Evolutionary conservation across 2,113 vertebrate genomes (phyloP).

Genomic region (Garra rufa): DNA sequence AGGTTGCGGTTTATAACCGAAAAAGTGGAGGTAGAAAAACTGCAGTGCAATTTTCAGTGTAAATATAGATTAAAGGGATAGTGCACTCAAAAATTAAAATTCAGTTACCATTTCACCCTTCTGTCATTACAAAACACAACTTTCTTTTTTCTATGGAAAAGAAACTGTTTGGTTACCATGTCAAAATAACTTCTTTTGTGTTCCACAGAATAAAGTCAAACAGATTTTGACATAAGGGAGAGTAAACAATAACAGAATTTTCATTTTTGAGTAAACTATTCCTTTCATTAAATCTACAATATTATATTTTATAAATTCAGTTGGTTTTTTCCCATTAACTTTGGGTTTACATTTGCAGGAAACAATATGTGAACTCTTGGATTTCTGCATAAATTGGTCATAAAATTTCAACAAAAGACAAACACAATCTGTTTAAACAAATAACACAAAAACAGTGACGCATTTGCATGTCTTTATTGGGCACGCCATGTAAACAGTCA

Average conservation of each 20-base stretch:
- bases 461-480: constrained; percentile 2
- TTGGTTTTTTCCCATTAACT: neutral
- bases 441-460: neutral
- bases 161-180: neutral
- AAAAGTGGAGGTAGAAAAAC: constrained; percentile 71
- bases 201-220: neutral
- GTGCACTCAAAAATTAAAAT: neutral
- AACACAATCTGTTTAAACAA: neutral
- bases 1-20: constrained; percentile 76
- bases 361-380: constrained; percentile 2
- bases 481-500: neutral
- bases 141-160: neutral
- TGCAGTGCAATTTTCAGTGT: neutral
- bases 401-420: neutral
- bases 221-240: neutral
- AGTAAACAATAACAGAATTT: neutral
- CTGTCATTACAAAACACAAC: neutral
- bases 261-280: neutral
- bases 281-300: neutral
- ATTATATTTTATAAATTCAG: neutral
- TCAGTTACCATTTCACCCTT: neutral
- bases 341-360: neutral
- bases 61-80: neutral
- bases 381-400: neutral
- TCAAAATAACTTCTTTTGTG: no score